Evolutionary conservation across 2,888 invertebrate species (phyloP).

Genomic region (Prostheceraeus crozeri): DNA sequence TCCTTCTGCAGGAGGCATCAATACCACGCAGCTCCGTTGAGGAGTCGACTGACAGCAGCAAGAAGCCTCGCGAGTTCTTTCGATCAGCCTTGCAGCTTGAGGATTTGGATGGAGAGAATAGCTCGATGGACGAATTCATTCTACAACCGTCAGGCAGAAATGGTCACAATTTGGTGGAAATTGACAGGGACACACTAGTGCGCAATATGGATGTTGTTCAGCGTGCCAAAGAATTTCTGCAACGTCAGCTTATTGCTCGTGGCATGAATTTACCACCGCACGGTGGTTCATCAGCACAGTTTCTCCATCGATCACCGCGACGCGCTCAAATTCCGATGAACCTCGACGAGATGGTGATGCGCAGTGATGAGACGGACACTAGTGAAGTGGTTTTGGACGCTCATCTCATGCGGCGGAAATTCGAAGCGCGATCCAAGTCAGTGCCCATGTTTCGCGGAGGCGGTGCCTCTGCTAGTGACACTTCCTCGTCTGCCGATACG

Average conservation of each 20-base stretch:
- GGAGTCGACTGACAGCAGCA: no score
- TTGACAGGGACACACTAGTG: neutral
- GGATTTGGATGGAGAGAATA: slow-evolving; percentile 3
- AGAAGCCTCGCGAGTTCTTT: slow-evolving; percentile 20
- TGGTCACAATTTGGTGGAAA: neutral
- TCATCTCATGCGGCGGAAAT: neutral
- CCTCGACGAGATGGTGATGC: no score
- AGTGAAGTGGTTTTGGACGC: neutral
- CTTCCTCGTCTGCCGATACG: no score
- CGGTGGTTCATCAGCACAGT: no score
- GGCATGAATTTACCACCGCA: no score
- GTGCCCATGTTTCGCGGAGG: no score
- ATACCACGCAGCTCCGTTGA: no score
- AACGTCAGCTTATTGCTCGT: neutral
- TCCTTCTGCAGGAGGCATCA: no score
- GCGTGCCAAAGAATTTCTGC: slow-evolving; percentile 30
- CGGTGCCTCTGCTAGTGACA: no score
- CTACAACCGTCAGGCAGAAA: neutral
- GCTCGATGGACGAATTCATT: slow-evolving; percentile 13
- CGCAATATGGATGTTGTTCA: slow-evolving; percentile 13
- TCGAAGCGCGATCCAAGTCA: neutral
- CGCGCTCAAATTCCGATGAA: no score
- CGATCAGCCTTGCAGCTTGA: slow-evolving; percentile 25
- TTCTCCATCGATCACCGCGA: no score
- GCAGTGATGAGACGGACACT: neutral